phyloP scores from a whole-genome alignment of 2,113 vertebrate genomes.

The Taurulus bubalis region DNA sequence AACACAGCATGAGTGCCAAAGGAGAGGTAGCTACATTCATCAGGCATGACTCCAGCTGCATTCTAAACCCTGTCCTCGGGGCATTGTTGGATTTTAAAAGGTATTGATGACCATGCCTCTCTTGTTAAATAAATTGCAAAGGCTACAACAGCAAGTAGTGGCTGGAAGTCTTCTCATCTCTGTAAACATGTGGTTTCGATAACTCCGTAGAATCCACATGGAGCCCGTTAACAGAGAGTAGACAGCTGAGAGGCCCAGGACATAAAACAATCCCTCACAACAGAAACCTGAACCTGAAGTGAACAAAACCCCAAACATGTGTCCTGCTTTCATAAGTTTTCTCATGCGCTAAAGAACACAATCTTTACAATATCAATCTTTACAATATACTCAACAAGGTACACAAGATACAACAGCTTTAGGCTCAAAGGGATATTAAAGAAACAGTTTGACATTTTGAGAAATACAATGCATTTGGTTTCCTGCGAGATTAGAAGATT shows the following conservation, averaged over 20 bases:
- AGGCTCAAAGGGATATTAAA: background rate
- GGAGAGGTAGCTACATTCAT: background rate
- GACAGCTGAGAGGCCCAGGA: background rate
- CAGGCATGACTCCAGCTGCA: background rate
- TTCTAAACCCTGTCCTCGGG: background rate
- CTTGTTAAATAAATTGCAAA: background rate
- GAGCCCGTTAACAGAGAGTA: background rate
- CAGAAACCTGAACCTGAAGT: slow-evolving; percentile 16
- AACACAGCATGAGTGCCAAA: background rate
- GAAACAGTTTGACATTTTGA: background rate
- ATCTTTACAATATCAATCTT: background rate
- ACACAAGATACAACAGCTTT: background rate
- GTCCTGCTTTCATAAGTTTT: background rate
- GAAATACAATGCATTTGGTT: background rate
- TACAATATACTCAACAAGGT: background rate
- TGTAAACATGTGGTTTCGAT: slow-evolving; percentile 49
- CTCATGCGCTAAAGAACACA: background rate
- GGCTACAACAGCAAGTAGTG: background rate
- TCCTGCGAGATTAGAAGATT: background rate
- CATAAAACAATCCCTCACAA: background rate
- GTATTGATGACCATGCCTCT: background rate
- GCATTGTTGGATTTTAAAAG: background rate
- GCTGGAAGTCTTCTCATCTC: background rate
- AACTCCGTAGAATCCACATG: background rate
- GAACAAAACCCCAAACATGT: background rate